Evolutionary conservation across 2,888 invertebrate genomes (phyloP), one percentile per base, ranked within the genome.

Genomic region (Acrobasis repandana): DNA sequence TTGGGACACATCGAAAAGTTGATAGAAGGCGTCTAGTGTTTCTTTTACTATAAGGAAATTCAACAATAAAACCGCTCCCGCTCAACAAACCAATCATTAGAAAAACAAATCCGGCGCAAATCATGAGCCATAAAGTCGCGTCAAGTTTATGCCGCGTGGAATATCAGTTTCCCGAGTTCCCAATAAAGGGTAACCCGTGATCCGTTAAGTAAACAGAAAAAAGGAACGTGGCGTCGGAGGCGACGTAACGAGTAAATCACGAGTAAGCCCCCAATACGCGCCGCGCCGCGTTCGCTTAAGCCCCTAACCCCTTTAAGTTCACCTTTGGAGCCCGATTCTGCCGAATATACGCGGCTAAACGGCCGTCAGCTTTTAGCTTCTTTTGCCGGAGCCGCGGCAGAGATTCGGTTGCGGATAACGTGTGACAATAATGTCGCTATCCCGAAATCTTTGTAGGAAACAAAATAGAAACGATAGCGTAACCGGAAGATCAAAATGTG

Each of bases 171-270:
- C 79, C 79, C 86, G 85, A 87, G 88, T 86, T 83, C 83, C 86
- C 88, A 89, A 88, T 90, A 90, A 90, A 89, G 90, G 90, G 89
- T 90, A 89, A 85, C 84, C 88, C 87, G 76, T 87, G 90, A 91
- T 90, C 89, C 91, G 82, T 84, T 86, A 86, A 88, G 90, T 92
- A 92, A 92, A 92, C 88, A 91, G 86, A 91, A 86, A 90, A 90
- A 89, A 84, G 80, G 75, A 80, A 81, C 77, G 80, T 78, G 69
- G 80, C 77, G 73, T 76, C 79, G 76, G 77, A 74, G 74, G 83
- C 83, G 82, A 81, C 84, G 84, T 83, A 82, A 85, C 84, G 83
- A 86, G 88, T 90, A 90, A 90, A 90, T 90, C 90, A 90, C 85
- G 70, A 74, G 84, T 88, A 90, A 90, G 85, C 89, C 77, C 77